A percentile compares a stretch with the other conserved stretches of the same genome.
Conservation (phyloP, 2,797 vertebrate genomes). For the Sebastes flavidus region DNA sequence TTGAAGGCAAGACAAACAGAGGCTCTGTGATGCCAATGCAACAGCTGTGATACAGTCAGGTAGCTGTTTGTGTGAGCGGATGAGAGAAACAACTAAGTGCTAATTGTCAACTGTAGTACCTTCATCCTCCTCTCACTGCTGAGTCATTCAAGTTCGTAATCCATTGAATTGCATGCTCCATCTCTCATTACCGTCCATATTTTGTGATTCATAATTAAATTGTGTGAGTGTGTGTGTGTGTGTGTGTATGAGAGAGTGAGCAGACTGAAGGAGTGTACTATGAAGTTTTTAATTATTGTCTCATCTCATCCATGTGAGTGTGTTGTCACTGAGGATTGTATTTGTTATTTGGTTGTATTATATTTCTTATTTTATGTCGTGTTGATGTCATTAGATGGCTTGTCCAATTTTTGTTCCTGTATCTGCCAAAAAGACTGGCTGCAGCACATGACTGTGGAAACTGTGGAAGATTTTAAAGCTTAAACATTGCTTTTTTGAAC, state of each 20-base stretch:
- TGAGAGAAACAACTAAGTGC: slow-evolving; percentile 6
- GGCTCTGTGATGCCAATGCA: background rate
- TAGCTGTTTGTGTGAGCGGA: slow-evolving; percentile 7
- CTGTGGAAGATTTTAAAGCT: background rate
- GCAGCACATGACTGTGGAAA: slow-evolving; percentile 32
- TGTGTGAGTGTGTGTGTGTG: slow-evolving; percentile 7
- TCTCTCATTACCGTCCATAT: slow-evolving; percentile 52
- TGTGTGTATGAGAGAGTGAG: background rate
- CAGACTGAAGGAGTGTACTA: slow-evolving; percentile 20
- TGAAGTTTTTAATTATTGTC: slow-evolving; percentile 34
- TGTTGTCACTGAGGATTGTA: slow-evolving; percentile 52
- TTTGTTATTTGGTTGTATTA: slow-evolving; percentile 55
- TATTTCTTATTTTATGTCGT: slow-evolving; percentile 60
- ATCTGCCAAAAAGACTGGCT: slow-evolving; percentile 37
- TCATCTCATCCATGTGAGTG: slow-evolving; percentile 51
- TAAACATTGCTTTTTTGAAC: background rate
- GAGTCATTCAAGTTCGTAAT: slow-evolving; percentile 40
- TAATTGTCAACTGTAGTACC: slow-evolving; percentile 33
- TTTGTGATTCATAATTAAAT: slow-evolving; percentile 62
- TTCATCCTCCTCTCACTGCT: slow-evolving; percentile 51
- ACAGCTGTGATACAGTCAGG: slow-evolving; percentile 24
- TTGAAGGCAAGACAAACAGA: slow-evolving; percentile 11
- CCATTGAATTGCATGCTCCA: slow-evolving; percentile 83
- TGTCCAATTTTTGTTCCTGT: slow-evolving; percentile 25
- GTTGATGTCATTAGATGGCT: slow-evolving; percentile 57